Base-by-base conservation (phyloP, 2,113 vertebrate genomes). In the Rhinogobius similis region DNA sequence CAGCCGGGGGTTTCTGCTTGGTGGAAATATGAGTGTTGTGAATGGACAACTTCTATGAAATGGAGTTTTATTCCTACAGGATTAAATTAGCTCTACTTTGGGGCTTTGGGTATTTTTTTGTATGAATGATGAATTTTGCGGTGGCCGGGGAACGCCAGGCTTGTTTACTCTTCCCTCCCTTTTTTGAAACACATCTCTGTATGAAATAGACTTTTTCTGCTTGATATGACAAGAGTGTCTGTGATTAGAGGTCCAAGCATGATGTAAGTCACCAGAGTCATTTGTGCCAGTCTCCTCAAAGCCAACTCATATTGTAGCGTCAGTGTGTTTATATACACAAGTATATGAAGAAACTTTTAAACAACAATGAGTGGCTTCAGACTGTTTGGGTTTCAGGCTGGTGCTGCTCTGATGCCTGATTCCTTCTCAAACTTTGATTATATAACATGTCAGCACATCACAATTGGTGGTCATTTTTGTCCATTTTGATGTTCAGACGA, bases 21-120 rank as follows among this genome's bases (percentile, higher is more conserved):
- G 85, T 90, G 87, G 87, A 90, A 91, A 90, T 89, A 82, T 88
- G 89, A 92, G 90, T 80, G 87, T 88, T 89, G 76, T 90, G 87
- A 92, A 92, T 88, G 91, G 89, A 86, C 85, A 72, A 88, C 87
- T 86, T 76, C 88, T 88, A 89, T 90, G 86, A 92, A 90, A 87
- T 87, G 67, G 83, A 89, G 87, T 90, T 91, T 90, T 91, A 88
- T 92, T 88, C 86, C 86, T 87, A 76, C 86, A 36, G 83, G 87
- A 90, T 90, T 90, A 89, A 88, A 90, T 89, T 84, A 87, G 85
- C 86, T 87, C 87, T 88, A 81, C 90, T 85, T 87, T 84, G 62
- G 86, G 82, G 72, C 81, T 86, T 46, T 23, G 81, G 77, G 84
- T 90, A 72, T 88, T 86, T 89, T n/a, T 91, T 88, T 90, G 78